Conservation (phyloP, 2,113 vertebrate species). For the Hystrix cristata region DNA sequence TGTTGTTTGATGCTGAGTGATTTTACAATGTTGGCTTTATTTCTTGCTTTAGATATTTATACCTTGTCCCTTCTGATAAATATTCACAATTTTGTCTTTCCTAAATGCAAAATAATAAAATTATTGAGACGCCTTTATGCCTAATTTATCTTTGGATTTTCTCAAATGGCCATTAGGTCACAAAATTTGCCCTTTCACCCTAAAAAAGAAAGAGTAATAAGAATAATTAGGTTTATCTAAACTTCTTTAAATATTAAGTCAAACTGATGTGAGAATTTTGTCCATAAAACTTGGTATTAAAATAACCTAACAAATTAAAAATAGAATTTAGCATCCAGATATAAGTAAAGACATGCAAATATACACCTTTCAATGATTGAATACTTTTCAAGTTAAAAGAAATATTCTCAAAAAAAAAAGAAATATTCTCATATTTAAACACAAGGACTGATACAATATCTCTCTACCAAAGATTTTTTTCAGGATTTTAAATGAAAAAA, state of each 20-base stretch:
- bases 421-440: conserved; percentile 36
- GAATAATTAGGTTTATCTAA: conserved; percentile 8
- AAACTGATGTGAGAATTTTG: conserved; percentile 23
- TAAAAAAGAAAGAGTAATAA: conserved; percentile 48
- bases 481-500: not conserved
- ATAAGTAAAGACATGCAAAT: conserved; percentile 27
- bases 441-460: conserved; percentile 30
- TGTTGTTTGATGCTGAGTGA: conserved; percentile 3
- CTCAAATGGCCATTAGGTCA: conserved; percentile 17
- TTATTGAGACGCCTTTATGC: conserved; percentile 17
- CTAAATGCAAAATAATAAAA: conserved; percentile 26
- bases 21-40: conserved; percentile 41
- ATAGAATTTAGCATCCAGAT: not conserved
- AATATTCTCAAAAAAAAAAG: not conserved
- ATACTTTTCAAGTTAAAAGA: conserved; percentile 4
- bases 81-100: conserved; percentile 32
- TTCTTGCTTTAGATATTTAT: conserved; percentile 20
- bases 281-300: conserved; percentile 31
- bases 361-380: not conserved
- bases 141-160: conserved; percentile 3
- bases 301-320: conserved; percentile 32
- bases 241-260: conserved; percentile 38
- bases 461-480: conserved; percentile 27
- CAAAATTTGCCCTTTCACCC: not conserved
- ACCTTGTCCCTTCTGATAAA: not conserved